These are phyloP conservation scores for Nemopilema nomurai DNA, from an alignment of 30 jellyfish, hydroid and myxozoan species.

Conservation along the genomic window DNA sequence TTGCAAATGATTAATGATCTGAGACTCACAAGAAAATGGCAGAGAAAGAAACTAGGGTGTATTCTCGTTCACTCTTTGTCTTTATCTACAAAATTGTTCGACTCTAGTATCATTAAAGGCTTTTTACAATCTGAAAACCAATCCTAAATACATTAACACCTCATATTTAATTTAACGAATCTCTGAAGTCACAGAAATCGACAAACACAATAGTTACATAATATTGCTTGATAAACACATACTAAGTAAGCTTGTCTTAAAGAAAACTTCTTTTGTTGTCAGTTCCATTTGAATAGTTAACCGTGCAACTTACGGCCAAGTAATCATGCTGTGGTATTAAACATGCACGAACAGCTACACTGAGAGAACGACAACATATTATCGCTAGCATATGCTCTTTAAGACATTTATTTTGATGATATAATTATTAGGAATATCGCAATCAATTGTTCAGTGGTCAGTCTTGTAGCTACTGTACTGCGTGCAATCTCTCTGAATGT, in stretches of 20 bases:
- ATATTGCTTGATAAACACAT: not conserved
- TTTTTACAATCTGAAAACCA: slow-evolving; percentile 4
- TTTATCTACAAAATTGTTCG: slow-evolving; percentile 11
- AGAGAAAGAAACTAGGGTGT: too few relatives aligned
- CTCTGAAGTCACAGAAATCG: not conserved
- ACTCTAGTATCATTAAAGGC: not conserved
- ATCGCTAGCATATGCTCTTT: too few relatives aligned
- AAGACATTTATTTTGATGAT: too few relatives aligned
- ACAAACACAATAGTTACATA: not conserved
- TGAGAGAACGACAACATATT: too few relatives aligned
- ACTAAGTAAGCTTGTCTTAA: not conserved
- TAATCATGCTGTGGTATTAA: too few relatives aligned
- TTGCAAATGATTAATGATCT: not conserved
- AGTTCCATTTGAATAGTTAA: not conserved
- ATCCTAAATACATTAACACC: not conserved
- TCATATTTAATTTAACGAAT: not conserved
- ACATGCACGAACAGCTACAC: too few relatives aligned
- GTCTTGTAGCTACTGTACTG: too few relatives aligned
- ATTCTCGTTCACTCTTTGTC: slow-evolving; percentile 7
- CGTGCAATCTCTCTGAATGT: too few relatives aligned
- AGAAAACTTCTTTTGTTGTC: not conserved
- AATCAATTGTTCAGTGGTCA: too few relatives aligned
- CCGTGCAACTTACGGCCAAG: not conserved
- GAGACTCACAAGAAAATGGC: not conserved
- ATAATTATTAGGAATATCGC: too few relatives aligned